Base-by-base conservation (phyloP, 2,797 vertebrate species). In the Meriones psammophilus region DNA sequence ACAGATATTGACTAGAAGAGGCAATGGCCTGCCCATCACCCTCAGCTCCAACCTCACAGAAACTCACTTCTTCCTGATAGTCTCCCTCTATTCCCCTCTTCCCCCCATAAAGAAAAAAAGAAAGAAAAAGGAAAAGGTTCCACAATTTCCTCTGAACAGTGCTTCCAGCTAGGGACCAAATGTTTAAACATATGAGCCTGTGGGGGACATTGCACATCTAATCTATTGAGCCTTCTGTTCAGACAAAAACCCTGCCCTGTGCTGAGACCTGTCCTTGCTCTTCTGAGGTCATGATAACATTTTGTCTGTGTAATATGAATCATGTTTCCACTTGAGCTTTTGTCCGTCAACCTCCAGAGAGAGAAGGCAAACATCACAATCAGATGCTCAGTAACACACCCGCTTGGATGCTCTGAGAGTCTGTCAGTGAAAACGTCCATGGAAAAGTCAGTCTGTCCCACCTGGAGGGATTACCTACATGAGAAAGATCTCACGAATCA, bases 401-500 rank as follows among this genome's bases (percentile, higher is more conserved):
- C 77, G 50, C n/a, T 88, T 88, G n/a, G 54, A 69, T 60, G 33
- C 66, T 94, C 68, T 39, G 68, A 74, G 85, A 92, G 83, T 58
- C 94, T 89, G 30, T 73, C 66, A 39, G 83, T 96, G 90, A 91
- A 92, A 96, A 89, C 50, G 92, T 97, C 88, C 94, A 89, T 94
- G 71, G 69, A 87, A 66, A 95, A 91, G 77, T 33, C 24, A 85
- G 79, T 88, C 42, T 66, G 83, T 90, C 69, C 77, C 78, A 83
- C 81, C 95, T 97, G 77, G 78, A 94, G 83, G 95, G 76, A 94
- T 97, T 73, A 84, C 91, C 95, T 96, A 96, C 95, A 95, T 91
- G 95, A 98, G 95, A 96, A 93, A 88, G 85, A n/a, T 15, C 0
- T 46, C 91, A 95, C 95, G 94, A 98, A 98, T 98, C 96, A 97